Evolutionary conservation across 2,113 vertebrate species (phyloP).

Genomic region (Pavo muticus): DNA sequence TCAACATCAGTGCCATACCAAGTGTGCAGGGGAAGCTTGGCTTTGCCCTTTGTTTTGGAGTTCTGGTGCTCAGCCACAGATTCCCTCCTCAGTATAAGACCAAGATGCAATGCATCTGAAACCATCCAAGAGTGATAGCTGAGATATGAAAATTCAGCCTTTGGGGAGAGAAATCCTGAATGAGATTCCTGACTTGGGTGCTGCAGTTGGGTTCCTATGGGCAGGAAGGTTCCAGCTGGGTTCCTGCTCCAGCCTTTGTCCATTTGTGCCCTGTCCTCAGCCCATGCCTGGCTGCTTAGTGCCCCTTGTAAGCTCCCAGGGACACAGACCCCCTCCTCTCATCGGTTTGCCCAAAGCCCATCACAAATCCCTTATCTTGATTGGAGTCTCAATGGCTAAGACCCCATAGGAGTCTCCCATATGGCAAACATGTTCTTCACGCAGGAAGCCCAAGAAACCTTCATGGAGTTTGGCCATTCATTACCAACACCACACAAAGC

Average conservation of each 20-base stretch:
- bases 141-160: neutral
- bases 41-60: neutral
- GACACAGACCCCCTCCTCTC: fast-evolving
- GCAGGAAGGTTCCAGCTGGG: neutral
- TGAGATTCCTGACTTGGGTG: neutral
- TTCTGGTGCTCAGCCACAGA: neutral
- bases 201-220: neutral
- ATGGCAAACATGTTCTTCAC: neutral
- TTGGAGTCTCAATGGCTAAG: neutral
- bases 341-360: fast-evolving
- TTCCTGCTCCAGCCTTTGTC: neutral
- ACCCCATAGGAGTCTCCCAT: neutral
- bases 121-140: fast-evolving
- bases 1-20: fast-evolving
- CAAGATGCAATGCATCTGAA: neutral
- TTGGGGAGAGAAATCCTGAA: neutral
- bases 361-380: neutral
- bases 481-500: constrained; percentile 45
- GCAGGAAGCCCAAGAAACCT: neutral
- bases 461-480: neutral
- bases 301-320: neutral
- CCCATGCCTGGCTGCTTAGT: fast-evolving
- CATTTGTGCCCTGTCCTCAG: neutral
- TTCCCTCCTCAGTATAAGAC: neutral
- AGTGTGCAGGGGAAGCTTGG: neutral